Evolutionary conservation across 2,113 vertebrate species (phyloP), one percentile per base, ranked within the genome.

Genomic region (Cathartes aura): DNA sequence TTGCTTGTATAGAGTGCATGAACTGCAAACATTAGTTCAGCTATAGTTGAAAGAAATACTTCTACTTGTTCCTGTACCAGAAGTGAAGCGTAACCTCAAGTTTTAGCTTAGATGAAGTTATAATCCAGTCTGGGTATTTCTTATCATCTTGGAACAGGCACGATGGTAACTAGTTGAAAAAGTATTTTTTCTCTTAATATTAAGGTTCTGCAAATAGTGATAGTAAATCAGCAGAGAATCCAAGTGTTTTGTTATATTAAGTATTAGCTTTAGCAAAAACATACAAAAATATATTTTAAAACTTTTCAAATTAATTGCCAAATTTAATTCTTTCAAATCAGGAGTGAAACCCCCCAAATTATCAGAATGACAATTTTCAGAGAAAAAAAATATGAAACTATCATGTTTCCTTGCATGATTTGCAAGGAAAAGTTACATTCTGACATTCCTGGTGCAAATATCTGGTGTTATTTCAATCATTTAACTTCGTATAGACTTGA

Each of bases 341-440:
- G 8, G 8, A 52, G 1, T 38, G 4, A 64, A 23, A 9, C 6
- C 1, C 5, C 0, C 8, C 2, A 73, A 24, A 63, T 53, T 58
- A 80, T 21, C 3, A 29, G 6, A 81, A 48, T 19, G 9, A 10
- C 2, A 47, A 17, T 73, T 38, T 64, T 75, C 8, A 53, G 24
- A 50, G 18, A 13, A 30, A 62, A 82, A 48, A 16, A 6, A 22
- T 4, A 34, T 3, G 4, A 60, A 76, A 32, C 5, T 55, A 4
- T 47, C 12, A 43, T 38, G 38, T 38, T 38, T 38, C 38, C 38
- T 38, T 38, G 4, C 0, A 16, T 27, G 16, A 27, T 43, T 78
- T 71, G 0, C 16, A 71, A 45, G 16, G 12, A 81, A 81, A 60
- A 6, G 1, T 17, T 75, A 12, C 4, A 59, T 29, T 78, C 15